Conservation (phyloP, 1,140 invertebrate species). For the Lamellibrachia luymesi region DNA sequence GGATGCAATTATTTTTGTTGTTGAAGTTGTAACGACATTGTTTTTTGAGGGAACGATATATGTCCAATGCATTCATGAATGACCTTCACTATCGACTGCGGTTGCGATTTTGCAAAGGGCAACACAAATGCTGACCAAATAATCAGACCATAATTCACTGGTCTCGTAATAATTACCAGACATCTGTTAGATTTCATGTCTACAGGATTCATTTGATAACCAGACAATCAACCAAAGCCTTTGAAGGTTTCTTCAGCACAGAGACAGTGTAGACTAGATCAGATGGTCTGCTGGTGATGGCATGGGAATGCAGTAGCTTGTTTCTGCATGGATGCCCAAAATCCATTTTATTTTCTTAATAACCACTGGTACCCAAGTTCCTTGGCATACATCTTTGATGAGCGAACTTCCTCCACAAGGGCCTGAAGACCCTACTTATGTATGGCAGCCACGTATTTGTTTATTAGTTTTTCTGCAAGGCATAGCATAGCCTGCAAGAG, state of each 20-base stretch:
- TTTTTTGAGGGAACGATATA: not conserved
- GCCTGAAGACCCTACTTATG: not conserved
- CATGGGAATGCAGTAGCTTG: not conserved
- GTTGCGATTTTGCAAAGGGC: not conserved
- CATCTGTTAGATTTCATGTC: not conserved
- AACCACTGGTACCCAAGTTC: not conserved
- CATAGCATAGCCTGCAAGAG: not conserved
- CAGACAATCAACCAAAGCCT: not conserved
- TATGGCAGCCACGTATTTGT: not conserved
- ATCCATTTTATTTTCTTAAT: constrained; percentile 2
- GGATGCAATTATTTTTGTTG: not conserved
- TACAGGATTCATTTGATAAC: not conserved
- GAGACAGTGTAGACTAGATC: not conserved
- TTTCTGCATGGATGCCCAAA: not conserved
- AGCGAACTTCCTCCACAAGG: not conserved
- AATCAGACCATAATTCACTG: not conserved
- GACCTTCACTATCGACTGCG: not conserved
- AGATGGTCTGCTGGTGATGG: not conserved
- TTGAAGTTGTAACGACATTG: not conserved
- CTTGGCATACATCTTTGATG: not conserved
- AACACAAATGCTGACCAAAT: not conserved
- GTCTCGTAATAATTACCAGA: not conserved
- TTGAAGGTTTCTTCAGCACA: not conserved
- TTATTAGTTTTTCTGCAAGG: constrained; percentile 5
- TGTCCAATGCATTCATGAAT: not conserved